Base-by-base conservation (phyloP, 2,113 vertebrate species). In the Callionymus lyra region DNA sequence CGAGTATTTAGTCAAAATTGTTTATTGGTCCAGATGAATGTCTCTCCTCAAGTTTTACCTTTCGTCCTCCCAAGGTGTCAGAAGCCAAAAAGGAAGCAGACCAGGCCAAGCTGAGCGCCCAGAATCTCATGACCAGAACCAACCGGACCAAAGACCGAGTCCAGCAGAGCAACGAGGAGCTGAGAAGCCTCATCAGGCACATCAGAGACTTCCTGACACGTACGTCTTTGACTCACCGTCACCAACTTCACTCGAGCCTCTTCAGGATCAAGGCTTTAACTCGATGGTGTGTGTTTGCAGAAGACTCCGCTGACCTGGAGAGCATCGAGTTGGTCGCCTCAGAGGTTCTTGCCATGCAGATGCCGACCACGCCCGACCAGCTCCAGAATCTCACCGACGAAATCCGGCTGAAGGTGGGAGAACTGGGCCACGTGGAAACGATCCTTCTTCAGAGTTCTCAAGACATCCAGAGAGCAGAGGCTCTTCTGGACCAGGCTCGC, bases 281-380 rank as follows among this genome's bases (percentile, higher is more conserved):
- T n/a, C n/a, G n/a, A n/a, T n/a, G n/a, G 2, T 34, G 9, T 34
- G 11, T 12, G 9, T 56, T 43, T 68, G 13, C 60, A 99, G 95
- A 97, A 74, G 95, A 98, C 1, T 86, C 91, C 0, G 93, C 95
- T 5, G 93, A 97, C 58, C 68, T 93, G 59, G 90, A 97, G 40
- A 98, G 94, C 81, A 91, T 99, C 0, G 93, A 99, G 76, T 81
- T 89, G 0, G 90, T 99, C 50, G 93, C 95, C 21, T 92, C 87
- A 3, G 89, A 96, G 71, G 95, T 99, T 15, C 53, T 99, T 59
- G 88, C 85, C 63, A 93, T 99, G 91, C 89, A 96, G 69, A 92
- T 99, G 94, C 93, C 94, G 6, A 94, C 90, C 34, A 93, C 90
- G 0, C 92, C 91, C 0, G 80, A 86, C 57, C 93, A 96, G 80